These are phyloP conservation scores for Shinisaurus crocodilurus DNA, from an alignment of 2,113 vertebrate genomes.

Conservation along the genomic window DNA sequence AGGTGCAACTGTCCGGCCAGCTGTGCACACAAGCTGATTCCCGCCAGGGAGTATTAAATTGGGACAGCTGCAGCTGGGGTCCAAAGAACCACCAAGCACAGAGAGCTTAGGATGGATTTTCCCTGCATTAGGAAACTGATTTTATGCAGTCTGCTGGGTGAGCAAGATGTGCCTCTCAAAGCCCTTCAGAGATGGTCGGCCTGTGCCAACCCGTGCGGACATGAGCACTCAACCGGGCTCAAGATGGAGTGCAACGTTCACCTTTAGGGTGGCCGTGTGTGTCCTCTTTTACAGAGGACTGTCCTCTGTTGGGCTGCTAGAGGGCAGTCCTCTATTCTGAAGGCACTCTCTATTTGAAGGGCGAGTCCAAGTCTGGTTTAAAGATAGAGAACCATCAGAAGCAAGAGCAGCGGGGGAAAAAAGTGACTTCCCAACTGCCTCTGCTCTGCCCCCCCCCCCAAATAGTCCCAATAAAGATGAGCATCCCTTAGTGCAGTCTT, in stretches of 20 bases:
- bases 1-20: constrained; percentile 73
- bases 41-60: constrained; percentile 66
- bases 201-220: background rate
- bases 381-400: too few relatives aligned
- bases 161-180: constrained; percentile 57
- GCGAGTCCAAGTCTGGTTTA: too few relatives aligned
- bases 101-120: constrained; percentile 77
- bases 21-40: constrained; percentile 73
- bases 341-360: too few relatives aligned
- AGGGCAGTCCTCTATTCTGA: too few relatives aligned
- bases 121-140: constrained; percentile 75
- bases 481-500: too few relatives aligned
- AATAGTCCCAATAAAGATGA: too few relatives aligned
- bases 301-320: too few relatives aligned
- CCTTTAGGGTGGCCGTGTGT: background rate
- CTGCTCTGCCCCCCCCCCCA: too few relatives aligned
- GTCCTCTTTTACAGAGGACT: too few relatives aligned
- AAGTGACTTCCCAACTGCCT: too few relatives aligned
- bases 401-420: too few relatives aligned
- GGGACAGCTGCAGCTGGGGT: constrained; percentile 76
- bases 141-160: constrained; percentile 65
- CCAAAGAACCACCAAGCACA: constrained; percentile 66
- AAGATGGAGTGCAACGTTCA: background rate
- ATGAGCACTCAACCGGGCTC: background rate
- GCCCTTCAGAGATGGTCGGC: constrained; percentile 48